A percentile compares a stretch with the other conserved stretches of the same genome.
phyloP scores from a whole-genome alignment of 2,888 invertebrate species.

The Acanthoscelides obtectus region DNA sequence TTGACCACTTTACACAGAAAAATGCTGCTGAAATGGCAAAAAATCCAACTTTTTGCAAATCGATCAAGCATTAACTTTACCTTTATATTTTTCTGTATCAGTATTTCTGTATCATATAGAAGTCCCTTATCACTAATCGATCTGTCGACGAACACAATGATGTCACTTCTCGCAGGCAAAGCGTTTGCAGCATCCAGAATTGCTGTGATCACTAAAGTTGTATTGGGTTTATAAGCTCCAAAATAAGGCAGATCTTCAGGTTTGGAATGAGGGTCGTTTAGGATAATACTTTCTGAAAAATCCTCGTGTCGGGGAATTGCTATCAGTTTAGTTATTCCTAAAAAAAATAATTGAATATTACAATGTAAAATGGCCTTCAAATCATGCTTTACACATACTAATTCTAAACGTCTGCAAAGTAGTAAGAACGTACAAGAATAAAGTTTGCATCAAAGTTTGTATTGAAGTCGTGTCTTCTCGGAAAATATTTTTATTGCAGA shows the following conservation, averaged over 20 bases:
- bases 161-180: constrained; percentile 59
- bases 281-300: constrained; percentile 1
- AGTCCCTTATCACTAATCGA: constrained; percentile 53
- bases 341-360: no score
- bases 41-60: not conserved
- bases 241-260: constrained; percentile 11
- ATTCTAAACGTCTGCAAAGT: no score
- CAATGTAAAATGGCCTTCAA: no score
- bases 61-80: constrained; percentile 28
- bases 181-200: constrained; percentile 56
- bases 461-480: no score
- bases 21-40: not conserved
- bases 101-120: constrained; percentile 26
- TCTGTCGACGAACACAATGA: constrained; percentile 58
- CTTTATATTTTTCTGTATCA: constrained; percentile 41
- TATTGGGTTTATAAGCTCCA: constrained; percentile 31
- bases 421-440: no score
- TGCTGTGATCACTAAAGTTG: constrained; percentile 57
- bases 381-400: no score
- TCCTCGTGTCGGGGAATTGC: not conserved
- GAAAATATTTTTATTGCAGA: no score
- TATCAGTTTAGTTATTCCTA: not conserved
- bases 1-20: not conserved
- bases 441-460: no score
- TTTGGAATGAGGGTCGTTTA: not conserved